Evolutionary conservation across 2,888 invertebrate species (phyloP), one percentile per base, ranked within the genome.

Genomic region (Amphipoea oculea): DNA sequence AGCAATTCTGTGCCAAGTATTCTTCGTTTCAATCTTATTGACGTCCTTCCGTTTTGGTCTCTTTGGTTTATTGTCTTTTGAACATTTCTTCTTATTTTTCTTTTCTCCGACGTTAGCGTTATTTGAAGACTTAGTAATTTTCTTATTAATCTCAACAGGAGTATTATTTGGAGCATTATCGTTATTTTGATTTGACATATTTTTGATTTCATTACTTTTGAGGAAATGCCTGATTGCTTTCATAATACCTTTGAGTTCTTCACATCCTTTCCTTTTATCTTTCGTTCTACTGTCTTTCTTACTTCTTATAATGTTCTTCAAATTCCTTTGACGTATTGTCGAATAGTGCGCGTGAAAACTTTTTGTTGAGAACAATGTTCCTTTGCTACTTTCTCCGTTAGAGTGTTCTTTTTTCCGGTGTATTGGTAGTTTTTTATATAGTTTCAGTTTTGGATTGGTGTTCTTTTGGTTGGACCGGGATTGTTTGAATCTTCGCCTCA

Each of bases 1-100:
- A n/a, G 66, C n/a, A 17, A 87, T 66, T 65, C 54, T 76, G 5
- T 80, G 70, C 11, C 68, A 73, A 11, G 84, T 83, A 36, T 11
- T 72, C 36, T 86, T 88, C 0, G n/a, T 60, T 81, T 71, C 82
- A 14, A 79, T 51, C 60, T 76, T 82, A 20, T 73, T 78, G 6
- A 4, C 14, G 17, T 72, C 62, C 69, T 84, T 87, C 23, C 72
- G 72, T 70, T 84, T 84, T 36, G 62, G 20, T 57, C 62, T 68
- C 36, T 78, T 79, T 81, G 42, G 36, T 81, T 82, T 83, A 60
- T 81, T 69, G 5, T 3, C 54, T 69, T 74, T 71, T 29, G 63
- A 42, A 66, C 36, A 54, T 45, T 73, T 80, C 29, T 81, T 86
- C 17, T 80, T 78, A 36, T 69, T 84, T 72, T 83, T 65, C 57